Evolutionary conservation across 2,797 vertebrate species (phyloP).

Genomic region (Fratercula arctica): DNA sequence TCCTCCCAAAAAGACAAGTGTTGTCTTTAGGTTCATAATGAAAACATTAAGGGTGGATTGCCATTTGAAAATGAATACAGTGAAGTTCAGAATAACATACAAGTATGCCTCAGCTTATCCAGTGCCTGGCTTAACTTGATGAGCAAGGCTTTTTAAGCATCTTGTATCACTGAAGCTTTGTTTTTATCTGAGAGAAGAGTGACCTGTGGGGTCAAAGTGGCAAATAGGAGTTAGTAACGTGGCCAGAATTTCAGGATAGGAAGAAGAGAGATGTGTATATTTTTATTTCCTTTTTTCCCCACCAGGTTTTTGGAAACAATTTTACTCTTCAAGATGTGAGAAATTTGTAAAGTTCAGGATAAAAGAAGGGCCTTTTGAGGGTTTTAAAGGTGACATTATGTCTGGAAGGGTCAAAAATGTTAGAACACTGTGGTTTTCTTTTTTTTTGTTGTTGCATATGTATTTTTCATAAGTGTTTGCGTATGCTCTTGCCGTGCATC

Average conservation of each 20-base stretch:
- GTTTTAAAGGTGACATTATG: conserved; percentile 23
- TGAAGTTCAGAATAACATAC: not conserved
- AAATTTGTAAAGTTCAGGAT: not conserved
- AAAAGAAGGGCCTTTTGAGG: not conserved
- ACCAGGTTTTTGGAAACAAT: not conserved
- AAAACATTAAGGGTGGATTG: not conserved
- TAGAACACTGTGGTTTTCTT: not conserved
- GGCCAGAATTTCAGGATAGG: not conserved
- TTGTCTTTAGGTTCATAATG: not conserved
- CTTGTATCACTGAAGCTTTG: not conserved
- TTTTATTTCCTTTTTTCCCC: not conserved
- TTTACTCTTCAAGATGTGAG: not conserved
- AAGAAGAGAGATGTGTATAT: not conserved
- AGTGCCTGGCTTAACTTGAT: not conserved
- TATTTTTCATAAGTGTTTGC: not conserved
- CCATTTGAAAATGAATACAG: not conserved
- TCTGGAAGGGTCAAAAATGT: conserved; percentile 3
- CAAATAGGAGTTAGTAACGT: not conserved
- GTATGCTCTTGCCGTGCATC: not conserved
- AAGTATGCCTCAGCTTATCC: not conserved
- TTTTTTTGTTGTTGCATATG: not conserved
- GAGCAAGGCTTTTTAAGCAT: not conserved
- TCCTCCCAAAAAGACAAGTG: not conserved
- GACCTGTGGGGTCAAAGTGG: not conserved
- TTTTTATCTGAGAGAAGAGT: not conserved